These are phyloP conservation scores for Cryptophagus acutangulus DNA, from an alignment of 2,888 invertebrate genomes.

Conservation along the genomic window DNA sequence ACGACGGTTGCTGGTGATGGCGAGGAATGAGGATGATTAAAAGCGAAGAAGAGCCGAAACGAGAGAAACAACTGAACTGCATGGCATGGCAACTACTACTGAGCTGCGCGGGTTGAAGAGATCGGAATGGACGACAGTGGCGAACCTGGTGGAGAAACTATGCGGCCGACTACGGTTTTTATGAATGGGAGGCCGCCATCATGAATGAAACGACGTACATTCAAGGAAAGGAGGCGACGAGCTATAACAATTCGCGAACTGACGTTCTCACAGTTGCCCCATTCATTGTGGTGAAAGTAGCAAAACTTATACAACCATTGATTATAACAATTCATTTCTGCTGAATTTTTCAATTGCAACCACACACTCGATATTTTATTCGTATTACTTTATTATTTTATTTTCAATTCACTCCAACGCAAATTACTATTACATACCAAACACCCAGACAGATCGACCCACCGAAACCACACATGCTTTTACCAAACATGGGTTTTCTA, in stretches of 20 bases:
- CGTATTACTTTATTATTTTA: background rate
- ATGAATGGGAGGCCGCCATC: conserved; percentile 69
- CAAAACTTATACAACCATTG: conserved; percentile 21
- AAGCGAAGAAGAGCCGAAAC: no score
- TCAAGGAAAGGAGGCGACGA: conserved; percentile 41
- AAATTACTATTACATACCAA: conserved; percentile 15
- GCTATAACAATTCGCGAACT: conserved; percentile 35
- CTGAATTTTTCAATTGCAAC: background rate
- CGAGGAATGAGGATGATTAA: no score
- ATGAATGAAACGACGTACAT: conserved; percentile 61
- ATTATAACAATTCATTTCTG: conserved; percentile 4
- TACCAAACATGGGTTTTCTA: conserved; percentile 7
- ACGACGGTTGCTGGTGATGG: no score
- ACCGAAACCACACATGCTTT: conserved; percentile 8
- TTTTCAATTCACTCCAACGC: conserved; percentile 18
- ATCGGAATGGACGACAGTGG: conserved; percentile 36
- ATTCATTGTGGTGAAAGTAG: conserved; percentile 38
- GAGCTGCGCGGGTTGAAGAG: conserved; percentile 35
- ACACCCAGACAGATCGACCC: conserved; percentile 24
- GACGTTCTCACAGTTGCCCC: conserved; percentile 30
- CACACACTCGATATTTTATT: background rate
- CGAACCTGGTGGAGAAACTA: conserved; percentile 39
- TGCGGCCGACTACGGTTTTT: conserved; percentile 56
- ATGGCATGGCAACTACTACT: conserved; percentile 28
- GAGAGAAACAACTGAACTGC: conserved; percentile 20